Percentiles rank a stretch among this genome's conserved stretches.
Evolutionary conservation across 2,797 vertebrate species (phyloP).

Genomic region (Selene dorsalis): DNA sequence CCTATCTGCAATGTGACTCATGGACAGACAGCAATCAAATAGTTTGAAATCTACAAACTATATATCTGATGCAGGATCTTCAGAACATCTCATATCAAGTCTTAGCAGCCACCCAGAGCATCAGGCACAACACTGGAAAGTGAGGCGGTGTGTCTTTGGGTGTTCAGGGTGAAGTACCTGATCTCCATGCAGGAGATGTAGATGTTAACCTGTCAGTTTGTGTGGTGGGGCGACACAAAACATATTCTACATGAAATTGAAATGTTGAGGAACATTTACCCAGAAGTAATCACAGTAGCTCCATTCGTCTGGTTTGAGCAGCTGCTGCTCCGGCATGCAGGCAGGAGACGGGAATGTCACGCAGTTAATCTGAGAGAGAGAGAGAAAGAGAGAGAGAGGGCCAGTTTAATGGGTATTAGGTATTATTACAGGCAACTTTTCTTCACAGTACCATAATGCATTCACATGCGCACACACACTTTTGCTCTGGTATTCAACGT

Average conservation of each 20-base stretch:
- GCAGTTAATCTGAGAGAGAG: constrained; percentile 88
- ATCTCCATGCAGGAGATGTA: background rate
- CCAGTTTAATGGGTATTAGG: too few relatives aligned
- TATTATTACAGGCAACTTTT: too few relatives aligned
- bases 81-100: too few relatives aligned
- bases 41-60: background rate
- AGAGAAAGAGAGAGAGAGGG: background rate
- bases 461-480: background rate
- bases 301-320: constrained; percentile 96
- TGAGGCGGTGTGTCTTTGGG: background rate
- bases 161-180: background rate
- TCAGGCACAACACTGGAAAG: background rate
- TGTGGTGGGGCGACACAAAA: background rate
- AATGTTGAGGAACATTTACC: constrained; percentile 82
- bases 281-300: constrained; percentile 99
- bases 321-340: constrained; percentile 92
- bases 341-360: constrained; percentile 94
- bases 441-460: too few relatives aligned
- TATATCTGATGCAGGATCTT: background rate
- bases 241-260: background rate
- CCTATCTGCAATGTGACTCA: background rate
- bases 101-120: too few relatives aligned
- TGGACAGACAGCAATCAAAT: background rate
- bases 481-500: too few relatives aligned
- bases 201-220: background rate